Evolutionary conservation across 2,797 vertebrate genomes (phyloP), one percentile per base, ranked within the genome.

Genomic region (Bovichtus variegatus): DNA sequence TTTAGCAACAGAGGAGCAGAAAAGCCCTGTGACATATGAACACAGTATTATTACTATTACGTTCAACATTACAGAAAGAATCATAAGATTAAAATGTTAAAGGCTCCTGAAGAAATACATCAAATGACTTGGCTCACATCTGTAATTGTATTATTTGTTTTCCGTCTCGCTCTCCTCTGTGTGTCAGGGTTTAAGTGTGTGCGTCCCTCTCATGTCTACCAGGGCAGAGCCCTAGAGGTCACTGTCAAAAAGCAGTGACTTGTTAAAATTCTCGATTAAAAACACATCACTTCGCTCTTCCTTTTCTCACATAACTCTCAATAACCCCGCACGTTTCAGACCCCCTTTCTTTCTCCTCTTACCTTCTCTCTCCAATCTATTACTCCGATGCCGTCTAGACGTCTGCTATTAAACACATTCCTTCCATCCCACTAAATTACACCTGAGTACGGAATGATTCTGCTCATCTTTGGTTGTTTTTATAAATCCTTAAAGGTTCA

Each of bases 201-300:
- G 36, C 43, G 50, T 74, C 81, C 72, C 58, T 65, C 9, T 71
- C 61, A 71, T 51, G 58, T 80, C 27, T 54, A 61, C 19, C 49
- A 79, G 70, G 21, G 7, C 54, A 40, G 70, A 51, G 21, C 51
- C 43, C 71, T 43, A 43, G 69, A 71, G 80, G 83, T 66, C 73
- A 62, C 51, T 47, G 34, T 74, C 62, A 60, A 64, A 82, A 62
- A 76, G n/a, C 61, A 71, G 47, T 9, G 51, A 84, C 81, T 73
- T 77, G 80, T 71, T 67, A 85, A 85, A 77, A 80, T 46, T 40
- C 57, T 73, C 29, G 0, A 71, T 85, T 81, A 70, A 74, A 78
- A 70, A 74, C 63, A 74, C 51, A 71, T 82, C 61, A 64, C 78
- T 74, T 65, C 7, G 47, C 43, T 50, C 41, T 67, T 31, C n/a